These are phyloP conservation scores for Callopanchax toddi DNA, from an alignment of 2,113 vertebrate species.

Conservation along the genomic window DNA sequence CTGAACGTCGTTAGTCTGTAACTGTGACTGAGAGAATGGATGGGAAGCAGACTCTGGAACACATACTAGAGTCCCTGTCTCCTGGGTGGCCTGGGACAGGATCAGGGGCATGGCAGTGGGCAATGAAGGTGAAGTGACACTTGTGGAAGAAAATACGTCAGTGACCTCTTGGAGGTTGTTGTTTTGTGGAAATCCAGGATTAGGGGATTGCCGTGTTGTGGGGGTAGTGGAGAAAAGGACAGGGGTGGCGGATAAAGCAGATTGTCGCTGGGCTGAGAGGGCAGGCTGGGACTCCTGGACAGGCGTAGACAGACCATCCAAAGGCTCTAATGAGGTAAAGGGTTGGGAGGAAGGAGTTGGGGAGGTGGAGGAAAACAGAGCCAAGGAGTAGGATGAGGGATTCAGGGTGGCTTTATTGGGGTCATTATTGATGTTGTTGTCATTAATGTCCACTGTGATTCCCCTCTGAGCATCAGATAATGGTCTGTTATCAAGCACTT, in stretches of 20 bases:
- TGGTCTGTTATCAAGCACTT: slow-evolving; percentile 64
- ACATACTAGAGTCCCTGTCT: slow-evolving; percentile 33
- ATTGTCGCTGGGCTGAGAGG: slow-evolving; percentile 37
- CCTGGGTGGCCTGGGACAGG: slow-evolving; percentile 56
- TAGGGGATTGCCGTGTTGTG: slow-evolving; percentile 21
- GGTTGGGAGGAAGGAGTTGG: slow-evolving; percentile 38
- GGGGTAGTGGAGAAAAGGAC: slow-evolving; percentile 18
- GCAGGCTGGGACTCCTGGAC: slow-evolving; percentile 78
- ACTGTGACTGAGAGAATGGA: slow-evolving; percentile 18
- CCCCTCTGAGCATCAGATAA: slow-evolving; percentile 36
- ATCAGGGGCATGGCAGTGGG: slow-evolving; percentile 32
- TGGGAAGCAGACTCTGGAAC: slow-evolving; percentile 39
- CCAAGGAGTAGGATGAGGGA: slow-evolving; percentile 11
- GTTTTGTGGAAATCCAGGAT: slow-evolving; percentile 18
- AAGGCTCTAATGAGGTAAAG: slow-evolving; percentile 45
- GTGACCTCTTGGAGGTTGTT: slow-evolving; percentile 28
- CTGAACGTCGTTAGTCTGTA: slow-evolving; percentile 24
- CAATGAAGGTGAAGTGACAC: slow-evolving; percentile 39
- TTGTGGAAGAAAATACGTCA: slow-evolving; percentile 35
- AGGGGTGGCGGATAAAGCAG: slow-evolving; percentile 27
- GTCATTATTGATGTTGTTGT: slow-evolving; percentile 63
- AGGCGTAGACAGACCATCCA: slow-evolving; percentile 72
- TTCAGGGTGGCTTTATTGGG: slow-evolving; percentile 28
- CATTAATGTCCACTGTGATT: slow-evolving; percentile 73
- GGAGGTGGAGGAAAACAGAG: slow-evolving; percentile 14